These are phyloP conservation scores for Ylistrum balloti DNA, from an alignment of 1,140 invertebrate genomes.

Conservation along the genomic window DNA sequence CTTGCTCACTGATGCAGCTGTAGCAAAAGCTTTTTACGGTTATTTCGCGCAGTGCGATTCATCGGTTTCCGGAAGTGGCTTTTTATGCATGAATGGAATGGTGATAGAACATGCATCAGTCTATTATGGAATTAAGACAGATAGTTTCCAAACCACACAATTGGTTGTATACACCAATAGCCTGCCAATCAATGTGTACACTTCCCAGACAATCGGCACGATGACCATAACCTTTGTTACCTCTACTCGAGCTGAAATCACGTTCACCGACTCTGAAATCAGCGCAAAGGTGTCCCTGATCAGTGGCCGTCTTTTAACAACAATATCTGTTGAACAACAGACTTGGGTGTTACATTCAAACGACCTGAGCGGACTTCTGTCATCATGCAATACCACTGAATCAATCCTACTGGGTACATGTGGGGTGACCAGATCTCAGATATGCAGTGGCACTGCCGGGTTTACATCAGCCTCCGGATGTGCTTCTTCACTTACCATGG, in stretches of 20 bases:
- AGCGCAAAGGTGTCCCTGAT: conserved; percentile 52
- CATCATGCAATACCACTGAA: conserved; percentile 64
- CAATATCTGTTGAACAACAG: conserved; percentile 31
- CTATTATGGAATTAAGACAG: conserved; percentile 51
- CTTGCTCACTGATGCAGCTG: conserved; percentile 47
- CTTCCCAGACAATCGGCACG: conserved; percentile 41
- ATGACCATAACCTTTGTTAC: conserved; percentile 50
- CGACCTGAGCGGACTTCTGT: conserved; percentile 54
- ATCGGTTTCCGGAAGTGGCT: conserved; percentile 7
- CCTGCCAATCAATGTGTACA: conserved; percentile 49
- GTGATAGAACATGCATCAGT: conserved; percentile 44
- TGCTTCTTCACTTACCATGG: conserved; percentile 51
- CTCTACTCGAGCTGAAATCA: conserved; percentile 47
- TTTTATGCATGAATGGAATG: conserved; percentile 53
- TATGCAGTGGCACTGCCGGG: conserved; percentile 43
- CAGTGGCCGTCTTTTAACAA: conserved; percentile 50
- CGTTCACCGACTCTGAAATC: conserved; percentile 43
- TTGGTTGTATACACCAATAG: conserved; percentile 53
- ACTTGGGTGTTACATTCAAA: conserved; percentile 45
- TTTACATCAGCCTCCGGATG: conserved; percentile 44
- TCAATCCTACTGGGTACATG: conserved; percentile 50
- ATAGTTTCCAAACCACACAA: conserved; percentile 50
- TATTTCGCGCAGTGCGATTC: conserved; percentile 52
- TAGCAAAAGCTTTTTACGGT: conserved; percentile 44
- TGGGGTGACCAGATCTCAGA: conserved; percentile 42